Evolutionary conservation across 2,888 invertebrate genomes (phyloP).

Genomic region (Trissolcus japonicus): DNA sequence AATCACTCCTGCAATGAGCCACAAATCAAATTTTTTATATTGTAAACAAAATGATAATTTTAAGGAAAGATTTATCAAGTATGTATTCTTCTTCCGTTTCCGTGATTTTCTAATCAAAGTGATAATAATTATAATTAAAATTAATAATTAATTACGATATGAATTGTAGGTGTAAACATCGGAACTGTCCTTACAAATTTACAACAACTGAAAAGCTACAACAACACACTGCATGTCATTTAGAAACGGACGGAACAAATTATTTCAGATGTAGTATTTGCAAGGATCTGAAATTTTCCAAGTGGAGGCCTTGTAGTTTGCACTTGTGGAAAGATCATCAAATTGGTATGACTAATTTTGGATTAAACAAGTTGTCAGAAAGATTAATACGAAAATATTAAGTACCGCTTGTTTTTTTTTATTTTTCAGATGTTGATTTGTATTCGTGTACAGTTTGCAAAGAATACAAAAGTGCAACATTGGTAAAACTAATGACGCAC

Average conservation of each 20-base stretch:
- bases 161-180: constrained; percentile 77
- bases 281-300: constrained; percentile 76
- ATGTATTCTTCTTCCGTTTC: constrained; percentile 24
- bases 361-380: neutral
- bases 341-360: constrained; percentile 68
- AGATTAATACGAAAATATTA: neutral
- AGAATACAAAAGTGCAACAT: constrained; percentile 78
- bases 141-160: neutral
- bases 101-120: neutral
- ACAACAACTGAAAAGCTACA: constrained; percentile 70
- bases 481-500: constrained; percentile 80
- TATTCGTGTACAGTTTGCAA: constrained; percentile 80
- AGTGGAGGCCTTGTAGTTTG: constrained; percentile 82
- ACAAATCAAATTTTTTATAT: constrained; percentile 60
- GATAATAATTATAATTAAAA: no score
- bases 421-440: constrained; percentile 77
- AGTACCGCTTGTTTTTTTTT: neutral
- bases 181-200: constrained; percentile 79
- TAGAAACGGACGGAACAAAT: constrained; percentile 65
- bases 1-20: constrained; percentile 26
- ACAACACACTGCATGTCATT: constrained; percentile 79
- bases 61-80: constrained; percentile 66
- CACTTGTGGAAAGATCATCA: constrained; percentile 84
- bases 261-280: constrained; percentile 79
- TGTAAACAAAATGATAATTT: constrained; percentile 63